phyloP scores from a whole-genome alignment of 2,888 invertebrate genomes.

The Platycheirus rosarum region DNA sequence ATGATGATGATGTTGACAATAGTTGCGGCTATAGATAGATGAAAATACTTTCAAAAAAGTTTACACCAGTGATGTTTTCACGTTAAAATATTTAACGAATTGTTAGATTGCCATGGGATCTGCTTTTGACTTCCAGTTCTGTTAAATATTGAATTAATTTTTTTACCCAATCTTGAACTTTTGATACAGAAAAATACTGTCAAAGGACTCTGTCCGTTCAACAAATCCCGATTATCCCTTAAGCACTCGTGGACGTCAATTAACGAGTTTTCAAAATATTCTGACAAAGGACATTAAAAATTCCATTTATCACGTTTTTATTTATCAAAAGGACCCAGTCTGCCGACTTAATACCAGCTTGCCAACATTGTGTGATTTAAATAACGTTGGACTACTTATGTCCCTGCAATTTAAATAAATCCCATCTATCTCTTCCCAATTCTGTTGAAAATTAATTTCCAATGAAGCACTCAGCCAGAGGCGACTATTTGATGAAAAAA shows the following conservation, averaged over 20 bases:
- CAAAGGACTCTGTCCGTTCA: too few species aligned
- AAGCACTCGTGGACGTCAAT: too few species aligned
- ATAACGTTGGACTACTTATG: constrained; percentile 1
- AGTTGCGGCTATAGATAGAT: too few species aligned
- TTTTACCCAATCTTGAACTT: too few species aligned
- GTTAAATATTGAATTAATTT: too few species aligned
- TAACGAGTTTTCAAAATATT: too few species aligned
- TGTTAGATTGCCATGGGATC: constrained; percentile 55
- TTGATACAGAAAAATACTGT: neutral
- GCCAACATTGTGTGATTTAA: constrained; percentile 6
- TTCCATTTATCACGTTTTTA: neutral
- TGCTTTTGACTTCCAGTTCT: neutral
- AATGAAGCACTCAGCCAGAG: neutral
- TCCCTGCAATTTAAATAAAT: neutral
- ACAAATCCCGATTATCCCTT: too few species aligned
- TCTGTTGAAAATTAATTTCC: neutral
- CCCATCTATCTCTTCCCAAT: neutral
- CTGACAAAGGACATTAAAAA: neutral
- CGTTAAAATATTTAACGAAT: constrained; percentile 59
- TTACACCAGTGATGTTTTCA: constrained; percentile 3
- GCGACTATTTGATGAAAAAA: neutral
- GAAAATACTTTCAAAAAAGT: constrained; percentile 24
- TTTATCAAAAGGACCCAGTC: neutral
- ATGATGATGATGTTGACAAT: constrained; percentile 14
- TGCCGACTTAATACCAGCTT: neutral